phyloP scores from a whole-genome alignment of 2,797 vertebrate genomes.

The Eidolon dupreanum region DNA sequence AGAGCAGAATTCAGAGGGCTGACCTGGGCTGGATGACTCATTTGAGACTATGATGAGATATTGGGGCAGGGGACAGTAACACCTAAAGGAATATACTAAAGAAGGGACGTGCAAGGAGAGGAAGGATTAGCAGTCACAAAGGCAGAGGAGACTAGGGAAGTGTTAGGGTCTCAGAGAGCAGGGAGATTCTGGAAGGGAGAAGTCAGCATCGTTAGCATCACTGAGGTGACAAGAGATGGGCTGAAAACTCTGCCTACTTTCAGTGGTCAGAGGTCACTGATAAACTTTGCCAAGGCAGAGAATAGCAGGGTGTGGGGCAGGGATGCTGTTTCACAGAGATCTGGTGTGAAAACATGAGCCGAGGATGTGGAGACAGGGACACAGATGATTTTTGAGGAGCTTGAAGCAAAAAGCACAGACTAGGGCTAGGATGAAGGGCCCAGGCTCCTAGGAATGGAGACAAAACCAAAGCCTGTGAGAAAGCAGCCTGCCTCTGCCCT shows the following conservation, averaged over 20 bases:
- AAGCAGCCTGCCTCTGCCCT: neutral
- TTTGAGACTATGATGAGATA: neutral
- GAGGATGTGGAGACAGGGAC: neutral
- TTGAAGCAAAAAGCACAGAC: neutral
- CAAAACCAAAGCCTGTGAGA: neutral
- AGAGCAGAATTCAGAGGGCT: neutral
- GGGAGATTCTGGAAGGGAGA: neutral
- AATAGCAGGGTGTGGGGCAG: neutral
- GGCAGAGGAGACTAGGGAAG: neutral
- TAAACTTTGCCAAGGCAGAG: neutral
- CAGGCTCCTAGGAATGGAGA: neutral
- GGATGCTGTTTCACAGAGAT: neutral
- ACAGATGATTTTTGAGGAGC: neutral
- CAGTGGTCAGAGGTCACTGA: neutral
- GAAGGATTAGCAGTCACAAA: neutral
- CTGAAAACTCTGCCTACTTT: neutral
- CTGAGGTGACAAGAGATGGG: neutral
- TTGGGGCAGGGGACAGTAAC: neutral
- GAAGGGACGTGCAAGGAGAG: neutral
- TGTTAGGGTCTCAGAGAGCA: neutral
- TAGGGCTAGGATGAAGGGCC: neutral
- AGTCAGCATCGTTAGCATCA: no score
- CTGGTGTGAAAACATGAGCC: neutral
- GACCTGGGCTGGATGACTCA: neutral
- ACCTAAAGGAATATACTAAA: neutral